These are phyloP conservation scores for Megaceryle maxima DNA, from an alignment of 2,113 vertebrate species.

Conservation along the genomic window DNA sequence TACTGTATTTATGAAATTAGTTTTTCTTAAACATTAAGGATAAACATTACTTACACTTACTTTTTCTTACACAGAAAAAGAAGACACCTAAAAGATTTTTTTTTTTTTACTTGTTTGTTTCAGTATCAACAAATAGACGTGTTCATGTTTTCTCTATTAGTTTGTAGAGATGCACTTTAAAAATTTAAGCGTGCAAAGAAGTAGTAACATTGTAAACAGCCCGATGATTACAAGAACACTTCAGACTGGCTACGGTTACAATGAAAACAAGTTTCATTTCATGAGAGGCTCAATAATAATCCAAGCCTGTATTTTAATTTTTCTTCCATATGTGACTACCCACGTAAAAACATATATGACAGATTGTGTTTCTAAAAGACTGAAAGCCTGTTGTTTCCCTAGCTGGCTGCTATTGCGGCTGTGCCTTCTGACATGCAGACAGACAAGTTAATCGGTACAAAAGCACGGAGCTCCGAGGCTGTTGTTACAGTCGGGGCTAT, in stretches of 20 bases:
- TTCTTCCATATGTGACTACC: fast-evolving
- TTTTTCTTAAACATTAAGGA: neutral
- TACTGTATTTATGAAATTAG: neutral
- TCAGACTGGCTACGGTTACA: neutral
- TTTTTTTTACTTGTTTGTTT: neutral
- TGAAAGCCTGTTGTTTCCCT: neutral
- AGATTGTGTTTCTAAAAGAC: fast-evolving
- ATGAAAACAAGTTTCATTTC: neutral
- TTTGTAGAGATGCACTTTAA: fast-evolving
- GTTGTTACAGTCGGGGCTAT: fast-evolving
- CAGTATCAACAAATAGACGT: neutral
- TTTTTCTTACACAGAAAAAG: neutral
- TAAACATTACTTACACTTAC: neutral
- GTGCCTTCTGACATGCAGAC: neutral
- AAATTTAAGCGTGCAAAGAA: fast-evolving
- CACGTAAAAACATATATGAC: fast-evolving
- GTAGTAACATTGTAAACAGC: neutral
- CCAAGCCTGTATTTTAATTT: fast-evolving
- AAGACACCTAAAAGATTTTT: neutral
- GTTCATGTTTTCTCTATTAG: neutral
- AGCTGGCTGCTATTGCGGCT: neutral
- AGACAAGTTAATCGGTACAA: fast-evolving
- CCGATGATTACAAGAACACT: fast-evolving
- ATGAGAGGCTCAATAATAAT: fast-evolving
- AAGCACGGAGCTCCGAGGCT: neutral